Conservation (phyloP, 2,113 vertebrate species). For the Oncorhynchus nerka region DNA sequence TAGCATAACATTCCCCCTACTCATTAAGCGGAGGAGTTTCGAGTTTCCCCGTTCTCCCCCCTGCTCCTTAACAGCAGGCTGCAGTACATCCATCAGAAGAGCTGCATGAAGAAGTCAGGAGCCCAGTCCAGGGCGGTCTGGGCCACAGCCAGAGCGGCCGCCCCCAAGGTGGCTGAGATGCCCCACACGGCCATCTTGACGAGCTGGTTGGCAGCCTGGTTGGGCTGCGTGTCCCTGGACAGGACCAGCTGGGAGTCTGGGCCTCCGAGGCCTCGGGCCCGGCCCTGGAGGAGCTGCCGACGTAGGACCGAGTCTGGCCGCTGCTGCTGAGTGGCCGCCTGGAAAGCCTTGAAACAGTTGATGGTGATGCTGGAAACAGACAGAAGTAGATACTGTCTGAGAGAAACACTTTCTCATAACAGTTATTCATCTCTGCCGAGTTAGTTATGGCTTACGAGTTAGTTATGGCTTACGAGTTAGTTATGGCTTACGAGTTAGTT, state of each 20-base stretch:
- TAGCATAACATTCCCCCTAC: no score
- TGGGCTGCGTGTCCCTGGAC: neutral
- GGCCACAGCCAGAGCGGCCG: conserved; percentile 72
- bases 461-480: no score
- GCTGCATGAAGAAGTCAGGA: conserved; percentile 73
- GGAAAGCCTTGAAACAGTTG: conserved; percentile 77
- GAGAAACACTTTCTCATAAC: no score
- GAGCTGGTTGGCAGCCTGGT: conserved; percentile 64
- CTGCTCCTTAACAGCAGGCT: no score
- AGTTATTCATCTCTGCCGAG: no score
- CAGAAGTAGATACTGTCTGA: neutral
- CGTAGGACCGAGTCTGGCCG: conserved; percentile 78
- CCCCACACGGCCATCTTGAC: conserved; percentile 80
- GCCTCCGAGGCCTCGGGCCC: neutral
- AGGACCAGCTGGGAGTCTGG: neutral
- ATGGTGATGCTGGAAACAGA: conserved; percentile 69
- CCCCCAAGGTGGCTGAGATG: conserved; percentile 76
- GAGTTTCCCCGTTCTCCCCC: no score
- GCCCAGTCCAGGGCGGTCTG: conserved; percentile 76
- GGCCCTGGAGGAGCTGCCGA: neutral
- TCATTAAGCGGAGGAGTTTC: no score
- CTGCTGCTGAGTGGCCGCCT: conserved; percentile 73
- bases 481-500: no score
- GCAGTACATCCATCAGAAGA: conserved; percentile 65
- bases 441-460: no score